phyloP scores from a whole-genome alignment of 1,140 invertebrate species.

The Colletes gigas region DNA sequence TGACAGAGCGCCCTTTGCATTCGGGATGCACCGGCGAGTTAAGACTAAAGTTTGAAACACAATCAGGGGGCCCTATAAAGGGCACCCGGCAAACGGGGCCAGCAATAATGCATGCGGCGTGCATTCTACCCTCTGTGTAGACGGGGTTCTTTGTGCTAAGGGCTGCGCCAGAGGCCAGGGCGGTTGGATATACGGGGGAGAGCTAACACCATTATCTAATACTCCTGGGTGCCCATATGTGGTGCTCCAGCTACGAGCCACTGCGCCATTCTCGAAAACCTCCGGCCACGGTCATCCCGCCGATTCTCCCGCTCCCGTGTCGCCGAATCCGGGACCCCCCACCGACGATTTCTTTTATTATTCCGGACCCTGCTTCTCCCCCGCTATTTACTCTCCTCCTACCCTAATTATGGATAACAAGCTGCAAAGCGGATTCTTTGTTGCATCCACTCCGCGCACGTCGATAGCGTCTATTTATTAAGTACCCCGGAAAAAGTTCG shows the following conservation, averaged over 20 bases:
- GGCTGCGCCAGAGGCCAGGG: slow-evolving; percentile 63
- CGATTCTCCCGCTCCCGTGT: slow-evolving; percentile 11
- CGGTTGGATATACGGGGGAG: slow-evolving; percentile 64
- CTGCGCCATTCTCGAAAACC: slow-evolving; percentile 74
- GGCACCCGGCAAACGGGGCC: slow-evolving; percentile 56
- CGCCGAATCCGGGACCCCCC: background rate
- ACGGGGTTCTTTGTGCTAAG: slow-evolving; percentile 73
- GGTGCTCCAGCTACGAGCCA: slow-evolving; percentile 76
- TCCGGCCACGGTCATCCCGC: slow-evolving; percentile 39
- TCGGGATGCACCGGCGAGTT: slow-evolving; percentile 39
- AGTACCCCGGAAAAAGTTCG: too few species aligned
- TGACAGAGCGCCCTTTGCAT: slow-evolving; percentile 47
- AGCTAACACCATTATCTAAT: slow-evolving; percentile 80
- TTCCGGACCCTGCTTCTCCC: background rate
- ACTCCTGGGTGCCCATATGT: slow-evolving; percentile 77
- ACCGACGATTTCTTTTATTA: slow-evolving; percentile 32
- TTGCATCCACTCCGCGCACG: background rate
- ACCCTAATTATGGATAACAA: slow-evolving; percentile 46
- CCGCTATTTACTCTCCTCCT: slow-evolving; percentile 25
- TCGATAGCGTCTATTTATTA: background rate
- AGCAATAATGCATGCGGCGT: slow-evolving; percentile 69
- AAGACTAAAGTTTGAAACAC: slow-evolving; percentile 71
- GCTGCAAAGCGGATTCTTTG: slow-evolving; percentile 28
- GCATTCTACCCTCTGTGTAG: slow-evolving; percentile 62
- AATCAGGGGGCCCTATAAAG: slow-evolving; percentile 60